phyloP scores from a whole-genome alignment of 2,888 invertebrate genomes.

The Amblyjoppa fuscipennis region DNA sequence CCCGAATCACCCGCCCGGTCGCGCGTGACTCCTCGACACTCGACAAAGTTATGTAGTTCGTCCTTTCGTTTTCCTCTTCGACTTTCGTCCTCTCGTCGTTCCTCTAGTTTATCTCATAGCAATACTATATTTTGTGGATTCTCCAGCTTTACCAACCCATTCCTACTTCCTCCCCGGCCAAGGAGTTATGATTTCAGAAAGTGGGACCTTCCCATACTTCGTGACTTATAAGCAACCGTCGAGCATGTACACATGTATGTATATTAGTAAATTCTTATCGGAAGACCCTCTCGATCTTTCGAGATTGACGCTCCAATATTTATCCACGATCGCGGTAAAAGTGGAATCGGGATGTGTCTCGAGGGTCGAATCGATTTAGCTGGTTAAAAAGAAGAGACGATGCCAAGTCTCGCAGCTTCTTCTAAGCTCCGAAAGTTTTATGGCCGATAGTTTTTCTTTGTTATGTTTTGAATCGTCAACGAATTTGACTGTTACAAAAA shows the following conservation, averaged over 20 bases:
- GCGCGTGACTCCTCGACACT: slow-evolving; percentile 44
- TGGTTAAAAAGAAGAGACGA: background rate
- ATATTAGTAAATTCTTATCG: slow-evolving; percentile 24
- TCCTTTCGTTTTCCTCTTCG: slow-evolving; percentile 20
- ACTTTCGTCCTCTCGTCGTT: slow-evolving; percentile 21
- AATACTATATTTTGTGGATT: background rate
- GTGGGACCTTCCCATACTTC: background rate
- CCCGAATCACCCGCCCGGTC: slow-evolving; percentile 64
- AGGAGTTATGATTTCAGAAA: slow-evolving; percentile 11
- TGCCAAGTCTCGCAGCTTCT: background rate
- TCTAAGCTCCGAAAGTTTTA: background rate
- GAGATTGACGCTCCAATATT: background rate
- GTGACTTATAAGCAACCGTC: slow-evolving; percentile 10
- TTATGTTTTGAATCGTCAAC: background rate
- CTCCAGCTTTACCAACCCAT: background rate
- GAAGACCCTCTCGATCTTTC: slow-evolving; percentile 3
- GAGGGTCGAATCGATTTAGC: slow-evolving; percentile 6
- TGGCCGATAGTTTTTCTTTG: background rate
- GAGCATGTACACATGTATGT: slow-evolving; percentile 18
- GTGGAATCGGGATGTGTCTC: background rate
- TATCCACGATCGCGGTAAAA: background rate
- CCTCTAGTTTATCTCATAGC: slow-evolving; percentile 16
- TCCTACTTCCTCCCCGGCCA: background rate
- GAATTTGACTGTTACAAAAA: background rate
- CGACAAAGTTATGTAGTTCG: background rate